A percentile compares a stretch with the other conserved stretches of the same genome.
Evolutionary conservation across 2,888 invertebrate species (phyloP).

Genomic region (Acrocyrtus sp.): DNA sequence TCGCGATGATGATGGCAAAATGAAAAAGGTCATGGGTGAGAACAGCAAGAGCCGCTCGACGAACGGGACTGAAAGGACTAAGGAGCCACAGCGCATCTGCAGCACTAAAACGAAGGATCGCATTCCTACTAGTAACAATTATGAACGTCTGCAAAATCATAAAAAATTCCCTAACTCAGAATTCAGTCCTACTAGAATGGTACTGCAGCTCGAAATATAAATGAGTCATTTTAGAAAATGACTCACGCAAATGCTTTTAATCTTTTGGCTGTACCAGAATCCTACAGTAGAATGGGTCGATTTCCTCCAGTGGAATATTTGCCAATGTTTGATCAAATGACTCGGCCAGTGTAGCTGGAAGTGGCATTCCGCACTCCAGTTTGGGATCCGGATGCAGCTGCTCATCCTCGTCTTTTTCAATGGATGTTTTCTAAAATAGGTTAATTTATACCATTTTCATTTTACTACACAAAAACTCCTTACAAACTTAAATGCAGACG

Average conservation of each 20-base stretch:
- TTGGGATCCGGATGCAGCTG: neutral
- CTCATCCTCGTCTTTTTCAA: neutral
- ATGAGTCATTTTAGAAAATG: neutral
- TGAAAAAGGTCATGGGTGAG: conserved; percentile 98
- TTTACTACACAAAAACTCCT: no score
- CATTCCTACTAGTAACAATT: conserved; percentile 98
- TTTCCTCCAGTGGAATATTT: neutral
- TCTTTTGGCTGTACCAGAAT: neutral
- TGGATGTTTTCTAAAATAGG: no score
- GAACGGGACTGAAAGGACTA: conserved; percentile 94
- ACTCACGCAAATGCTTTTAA: neutral
- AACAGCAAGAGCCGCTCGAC: conserved; percentile 95
- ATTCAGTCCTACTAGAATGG: neutral
- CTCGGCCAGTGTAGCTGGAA: neutral
- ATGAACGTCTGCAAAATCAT: conserved; percentile 88
- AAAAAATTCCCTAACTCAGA: neutral
- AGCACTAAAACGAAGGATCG: conserved; percentile 99
- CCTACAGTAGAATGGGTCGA: neutral
- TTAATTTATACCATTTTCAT: no score
- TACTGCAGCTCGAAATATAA: neutral
- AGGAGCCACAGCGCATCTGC: conserved; percentile 95
- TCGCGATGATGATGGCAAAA: conserved; percentile 97
- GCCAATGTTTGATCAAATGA: neutral
- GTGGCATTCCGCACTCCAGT: neutral
- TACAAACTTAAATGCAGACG: no score